Base-by-base conservation (phyloP, 2,797 vertebrate genomes). In the Gallinago stenura region DNA sequence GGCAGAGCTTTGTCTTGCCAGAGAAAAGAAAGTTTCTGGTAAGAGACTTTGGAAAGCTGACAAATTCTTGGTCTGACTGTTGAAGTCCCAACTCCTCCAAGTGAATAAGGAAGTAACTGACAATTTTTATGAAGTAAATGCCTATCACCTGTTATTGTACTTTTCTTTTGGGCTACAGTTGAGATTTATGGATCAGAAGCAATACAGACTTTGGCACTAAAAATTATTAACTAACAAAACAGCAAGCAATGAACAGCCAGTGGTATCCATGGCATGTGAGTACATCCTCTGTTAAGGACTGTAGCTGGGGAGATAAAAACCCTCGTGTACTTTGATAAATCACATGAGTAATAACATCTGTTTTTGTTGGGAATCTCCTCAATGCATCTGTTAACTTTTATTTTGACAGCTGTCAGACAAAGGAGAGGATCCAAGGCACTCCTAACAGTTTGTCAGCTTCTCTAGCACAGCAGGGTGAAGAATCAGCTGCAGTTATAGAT, bases 361-460 rank as follows among this genome's bases (percentile, higher is more conserved):
- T 57, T 95, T 39, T 92, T 48, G 53, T 73, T 6, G 7, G 84
- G 60, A 91, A 83, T 89, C 53, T 91, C 70, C 54, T 87, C 22
- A 45, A 25, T 33, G 31, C 18, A 54, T 69, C 65, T 95, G 50
- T n/a, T 71, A 83, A 71, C 46, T 89, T 68, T 57, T 68, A 41
- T 89, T 95, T 86, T 95, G 88, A 86, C 73, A 88, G 77, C 66
- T 86, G 62, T 82, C 81, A 93, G 30, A 61, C 1, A 3, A 1
- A 82, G 86, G 70, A 93, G 33, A 89, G 43, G 8, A 84, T 93
- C 73, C 81, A 95, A 88, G 50, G 33, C 21, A 54, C 33, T 88
- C 62, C 61, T 62, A 87, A 57, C 15, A 58, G 11, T 82, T 76
- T 82, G 48, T 82, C 68, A 76, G 46, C 37, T 65, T 86, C 83